phyloP scores from a whole-genome alignment of 2,113 vertebrate genomes.

The Physeter macrocephalus region DNA sequence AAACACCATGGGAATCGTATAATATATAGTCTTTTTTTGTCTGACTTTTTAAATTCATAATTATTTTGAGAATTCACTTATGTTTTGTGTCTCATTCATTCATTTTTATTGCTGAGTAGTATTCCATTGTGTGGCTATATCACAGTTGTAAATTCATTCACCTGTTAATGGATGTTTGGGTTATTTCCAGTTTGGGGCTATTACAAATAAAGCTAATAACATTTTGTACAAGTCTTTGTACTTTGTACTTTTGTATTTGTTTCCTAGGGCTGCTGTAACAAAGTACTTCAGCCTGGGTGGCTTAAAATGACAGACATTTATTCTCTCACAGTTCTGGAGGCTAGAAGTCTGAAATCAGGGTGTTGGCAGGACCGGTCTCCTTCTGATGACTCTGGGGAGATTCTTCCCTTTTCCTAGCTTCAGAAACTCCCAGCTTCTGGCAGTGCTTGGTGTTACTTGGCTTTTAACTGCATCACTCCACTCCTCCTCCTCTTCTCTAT shows the following conservation, averaged over 20 bases:
- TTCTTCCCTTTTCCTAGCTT: not conserved
- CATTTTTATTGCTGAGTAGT: not conserved
- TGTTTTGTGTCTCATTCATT: not conserved
- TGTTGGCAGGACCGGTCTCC: not conserved
- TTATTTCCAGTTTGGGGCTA: not conserved
- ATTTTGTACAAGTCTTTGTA: not conserved
- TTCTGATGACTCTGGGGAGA: not conserved
- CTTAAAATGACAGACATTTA: not conserved
- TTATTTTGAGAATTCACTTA: not conserved
- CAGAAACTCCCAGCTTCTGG: not conserved
- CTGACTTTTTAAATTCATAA: not conserved
- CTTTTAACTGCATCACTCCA: not conserved
- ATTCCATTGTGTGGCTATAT: not conserved
- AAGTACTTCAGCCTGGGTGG: not conserved
- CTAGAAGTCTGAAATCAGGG: not conserved
- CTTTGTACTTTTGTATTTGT: not conserved
- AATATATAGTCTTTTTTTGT: not conserved
- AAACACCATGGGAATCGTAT: not conserved
- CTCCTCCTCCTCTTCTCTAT: not conserved
- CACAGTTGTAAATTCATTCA: not conserved
- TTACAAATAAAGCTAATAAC: not conserved
- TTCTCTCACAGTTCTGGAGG: not conserved
- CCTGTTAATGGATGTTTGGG: not conserved
- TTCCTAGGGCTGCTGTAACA: not conserved
- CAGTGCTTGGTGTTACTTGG: not conserved